These are phyloP conservation scores for Drosophila asahinai DNA, from an alignment of 1,140 invertebrate species.

Conservation along the genomic window DNA sequence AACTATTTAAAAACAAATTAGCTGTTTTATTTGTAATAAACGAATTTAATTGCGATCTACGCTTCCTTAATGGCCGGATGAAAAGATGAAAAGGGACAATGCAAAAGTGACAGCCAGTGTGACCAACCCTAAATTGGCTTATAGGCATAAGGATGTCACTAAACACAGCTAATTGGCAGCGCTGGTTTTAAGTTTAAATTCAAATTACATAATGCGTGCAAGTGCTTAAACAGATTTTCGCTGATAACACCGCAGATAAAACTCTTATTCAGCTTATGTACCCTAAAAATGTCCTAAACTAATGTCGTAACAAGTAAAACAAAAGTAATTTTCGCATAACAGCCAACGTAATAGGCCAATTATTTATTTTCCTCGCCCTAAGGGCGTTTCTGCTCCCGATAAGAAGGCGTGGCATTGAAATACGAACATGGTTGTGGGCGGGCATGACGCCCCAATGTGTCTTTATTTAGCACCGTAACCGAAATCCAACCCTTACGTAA, in stretches of 20 bases:
- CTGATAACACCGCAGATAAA: not conserved
- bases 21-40: slow-evolving; percentile 5
- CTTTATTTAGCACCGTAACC: slow-evolving; percentile 18
- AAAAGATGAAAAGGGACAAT: slow-evolving; percentile 23
- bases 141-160: not conserved
- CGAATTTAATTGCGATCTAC: slow-evolving; percentile 2
- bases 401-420: slow-evolving; percentile 14
- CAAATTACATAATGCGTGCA: not conserved
- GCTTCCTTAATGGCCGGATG: not conserved
- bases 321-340: not conserved
- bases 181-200: not conserved
- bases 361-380: slow-evolving; percentile 13
- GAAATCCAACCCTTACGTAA: slow-evolving; percentile 28
- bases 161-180: not conserved
- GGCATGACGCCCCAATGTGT: not conserved
- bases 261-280: not conserved
- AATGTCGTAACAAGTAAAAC: not conserved
- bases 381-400: slow-evolving; percentile 1
- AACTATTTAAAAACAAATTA: not conserved
- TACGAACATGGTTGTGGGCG: slow-evolving; percentile 7
- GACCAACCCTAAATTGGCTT: slow-evolving; percentile 2
- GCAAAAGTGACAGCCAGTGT: slow-evolving; percentile 27
- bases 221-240: no score
- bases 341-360: slow-evolving; percentile 21
- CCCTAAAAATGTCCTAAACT: not conserved